These are phyloP conservation scores for Oreochromis spilurus DNA, from an alignment of 2,113 vertebrate genomes.

Conservation along the genomic window DNA sequence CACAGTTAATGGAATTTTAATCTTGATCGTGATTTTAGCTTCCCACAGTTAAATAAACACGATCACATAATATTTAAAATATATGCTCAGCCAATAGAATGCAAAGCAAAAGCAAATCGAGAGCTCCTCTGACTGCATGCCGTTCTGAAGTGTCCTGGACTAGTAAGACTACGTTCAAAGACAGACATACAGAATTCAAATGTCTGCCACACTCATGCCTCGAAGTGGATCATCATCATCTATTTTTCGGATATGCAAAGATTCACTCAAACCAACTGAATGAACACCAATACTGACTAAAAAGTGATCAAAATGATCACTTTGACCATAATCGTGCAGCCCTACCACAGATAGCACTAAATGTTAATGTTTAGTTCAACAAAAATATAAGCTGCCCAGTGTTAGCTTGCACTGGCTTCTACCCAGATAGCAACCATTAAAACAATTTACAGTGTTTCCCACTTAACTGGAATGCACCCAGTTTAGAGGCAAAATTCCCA, in stretches of 20 bases:
- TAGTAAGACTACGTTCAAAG: not conserved
- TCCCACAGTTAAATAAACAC: not conserved
- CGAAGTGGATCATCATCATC: not conserved
- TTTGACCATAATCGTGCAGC: not conserved
- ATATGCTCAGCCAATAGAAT: not conserved
- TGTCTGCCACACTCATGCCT: not conserved
- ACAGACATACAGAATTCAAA: not conserved
- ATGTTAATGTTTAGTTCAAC: not conserved
- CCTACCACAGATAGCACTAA: not conserved
- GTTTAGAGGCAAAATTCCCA: not conserved
- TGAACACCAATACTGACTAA: rapidly evolving
- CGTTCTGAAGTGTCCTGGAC: not conserved
- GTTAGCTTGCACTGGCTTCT: not conserved
- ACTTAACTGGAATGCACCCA: not conserved
- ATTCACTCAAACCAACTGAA: not conserved
- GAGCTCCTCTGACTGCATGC: not conserved
- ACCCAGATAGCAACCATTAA: not conserved
- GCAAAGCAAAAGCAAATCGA: not conserved
- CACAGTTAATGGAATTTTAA: not conserved
- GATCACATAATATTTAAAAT: not conserved
- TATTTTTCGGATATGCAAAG: rapidly evolving
- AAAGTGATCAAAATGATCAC: not conserved
- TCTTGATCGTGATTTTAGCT: not conserved
- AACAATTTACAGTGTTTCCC: not conserved
- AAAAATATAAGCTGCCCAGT: not conserved